Percentiles rank a stretch among this genome's conserved stretches.
Conservation (phyloP, 2,113 vertebrate genomes). For the Caloenas nicobarica region DNA sequence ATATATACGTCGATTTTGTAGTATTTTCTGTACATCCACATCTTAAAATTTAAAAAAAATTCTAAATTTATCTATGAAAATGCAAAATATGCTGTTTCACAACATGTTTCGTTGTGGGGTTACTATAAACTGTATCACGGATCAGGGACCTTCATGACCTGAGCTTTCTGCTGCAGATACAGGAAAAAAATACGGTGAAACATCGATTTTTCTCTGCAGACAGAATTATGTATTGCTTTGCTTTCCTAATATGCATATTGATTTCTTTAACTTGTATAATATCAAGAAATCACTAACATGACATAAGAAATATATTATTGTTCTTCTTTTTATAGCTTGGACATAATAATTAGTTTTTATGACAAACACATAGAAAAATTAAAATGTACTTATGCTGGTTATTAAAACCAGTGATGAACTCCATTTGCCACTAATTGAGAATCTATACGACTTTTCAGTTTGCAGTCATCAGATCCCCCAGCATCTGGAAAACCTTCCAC, state of each 20-base stretch:
- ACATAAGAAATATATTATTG: not conserved
- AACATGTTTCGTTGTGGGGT: too few relatives aligned
- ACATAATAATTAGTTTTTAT: slow-evolving; percentile 2
- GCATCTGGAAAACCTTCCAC: not conserved
- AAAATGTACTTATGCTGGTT: not conserved
- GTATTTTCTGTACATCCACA: not conserved
- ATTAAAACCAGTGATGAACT: not conserved
- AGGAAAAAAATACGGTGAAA: not conserved
- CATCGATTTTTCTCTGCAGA: not conserved
- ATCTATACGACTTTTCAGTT: not conserved
- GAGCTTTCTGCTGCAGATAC: not conserved
- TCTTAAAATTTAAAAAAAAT: not conserved
- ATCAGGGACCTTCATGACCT: accelerated
- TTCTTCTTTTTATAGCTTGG: slow-evolving; percentile 33
- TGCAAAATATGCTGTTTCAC: not conserved
- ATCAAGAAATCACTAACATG: not conserved
- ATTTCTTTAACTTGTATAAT: not conserved
- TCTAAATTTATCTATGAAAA: not conserved
- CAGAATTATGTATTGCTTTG: not conserved
- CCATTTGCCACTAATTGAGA: not conserved
- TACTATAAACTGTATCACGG: too few relatives aligned
- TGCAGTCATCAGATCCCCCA: not conserved
- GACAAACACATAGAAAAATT: not conserved
- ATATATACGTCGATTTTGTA: not conserved
- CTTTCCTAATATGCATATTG: not conserved